Base-by-base conservation (phyloP, 1,140 invertebrate species). In the Drosophila melanica region DNA sequence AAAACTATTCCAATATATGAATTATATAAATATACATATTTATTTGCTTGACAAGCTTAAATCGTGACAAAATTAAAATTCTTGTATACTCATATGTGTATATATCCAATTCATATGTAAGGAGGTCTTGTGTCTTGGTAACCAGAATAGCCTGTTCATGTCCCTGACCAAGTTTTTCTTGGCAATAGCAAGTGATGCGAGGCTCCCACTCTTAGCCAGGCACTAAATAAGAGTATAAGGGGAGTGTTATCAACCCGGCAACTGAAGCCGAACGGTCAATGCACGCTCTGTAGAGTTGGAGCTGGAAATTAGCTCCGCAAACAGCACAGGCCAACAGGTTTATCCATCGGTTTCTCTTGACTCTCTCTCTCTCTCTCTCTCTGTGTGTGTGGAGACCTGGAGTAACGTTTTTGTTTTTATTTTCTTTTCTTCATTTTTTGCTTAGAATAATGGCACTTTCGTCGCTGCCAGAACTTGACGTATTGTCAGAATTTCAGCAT, bases 251-350 rank as follows among this genome's bases (percentile, higher is more conserved):
- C 60, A 73, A 65, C 73, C 82, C 82, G 82, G 81, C 82, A 86
- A 85, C 82, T 85, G 78, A 85, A 85, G 81, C 80, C 63, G 81
- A 85, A 85, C 81, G 81, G 81, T 85, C 81, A 85, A 85, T 78
- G 81, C 65, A 85, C 81, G 81, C 66, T 72, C 78, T 81, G 66
- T 75, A 71, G 73, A 82, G 37, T n/a, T 5, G 27, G 27, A 27
- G 27, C 0, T 27, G 5, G 27, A 6, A 1, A 7, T 27, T 27
- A 27, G 7, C 5, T 27, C 27, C 27, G 27, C 27, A 30, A 39
- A 16, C 54, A 57, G 45, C 54, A 41, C 35, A 45, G 27, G 9
- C 11, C 71, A 82, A 85, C 80, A 84, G 82, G 81, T 78, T 86
- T 80, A 71, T 23, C 59, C 30, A n/a, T 18, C 18, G 10, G 42